These are phyloP conservation scores for Callorhinus ursinus DNA, from an alignment of 2,113 vertebrate species.

Conservation along the genomic window DNA sequence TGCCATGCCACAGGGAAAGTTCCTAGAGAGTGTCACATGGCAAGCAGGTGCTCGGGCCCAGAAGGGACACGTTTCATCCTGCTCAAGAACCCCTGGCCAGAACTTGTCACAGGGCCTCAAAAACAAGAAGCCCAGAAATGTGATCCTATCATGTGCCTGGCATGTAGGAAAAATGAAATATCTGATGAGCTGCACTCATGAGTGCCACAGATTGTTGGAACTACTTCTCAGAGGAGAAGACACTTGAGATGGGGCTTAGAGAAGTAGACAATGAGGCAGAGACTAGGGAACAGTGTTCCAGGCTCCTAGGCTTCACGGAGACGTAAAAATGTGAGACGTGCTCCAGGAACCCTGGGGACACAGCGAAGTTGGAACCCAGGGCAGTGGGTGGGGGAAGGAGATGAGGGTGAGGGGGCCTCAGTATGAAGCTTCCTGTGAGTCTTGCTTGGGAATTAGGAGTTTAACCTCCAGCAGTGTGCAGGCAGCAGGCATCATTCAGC, in stretches of 20 bases:
- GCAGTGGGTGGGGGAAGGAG: not conserved
- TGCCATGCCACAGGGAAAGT: not conserved
- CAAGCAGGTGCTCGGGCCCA: not conserved
- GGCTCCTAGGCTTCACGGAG: not conserved
- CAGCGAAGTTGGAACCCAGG: not conserved
- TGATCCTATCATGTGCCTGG: rapidly evolving
- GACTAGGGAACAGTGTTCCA: not conserved
- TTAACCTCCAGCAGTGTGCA: not conserved
- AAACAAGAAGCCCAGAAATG: not conserved
- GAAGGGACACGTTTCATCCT: not conserved
- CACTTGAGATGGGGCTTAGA: not conserved
- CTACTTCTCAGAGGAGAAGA: not conserved
- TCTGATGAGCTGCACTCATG: not conserved
- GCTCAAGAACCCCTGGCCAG: not conserved
- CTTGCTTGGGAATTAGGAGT: not conserved
- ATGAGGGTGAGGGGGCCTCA: not conserved
- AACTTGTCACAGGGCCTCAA: not conserved
- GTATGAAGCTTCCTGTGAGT: not conserved
- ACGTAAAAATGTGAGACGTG: not conserved
- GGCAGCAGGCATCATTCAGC: not conserved
- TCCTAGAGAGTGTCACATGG: not conserved
- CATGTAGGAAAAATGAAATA: not conserved
- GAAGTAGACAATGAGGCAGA: not conserved
- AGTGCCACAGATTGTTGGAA: not conserved
- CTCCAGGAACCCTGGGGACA: not conserved